phyloP scores from a whole-genome alignment of 2,888 invertebrate species.

The Byasa hedistus region DNA sequence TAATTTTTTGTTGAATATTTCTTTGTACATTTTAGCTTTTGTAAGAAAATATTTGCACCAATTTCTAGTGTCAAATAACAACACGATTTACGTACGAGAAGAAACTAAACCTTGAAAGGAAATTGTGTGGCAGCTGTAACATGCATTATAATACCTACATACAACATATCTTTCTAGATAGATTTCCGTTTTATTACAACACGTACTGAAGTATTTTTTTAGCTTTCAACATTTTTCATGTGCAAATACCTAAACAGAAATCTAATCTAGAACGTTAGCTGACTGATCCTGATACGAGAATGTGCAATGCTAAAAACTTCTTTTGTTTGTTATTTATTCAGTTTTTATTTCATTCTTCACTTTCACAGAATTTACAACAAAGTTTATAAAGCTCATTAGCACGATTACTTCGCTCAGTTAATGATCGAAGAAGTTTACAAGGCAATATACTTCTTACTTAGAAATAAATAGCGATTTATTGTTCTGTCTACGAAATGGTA shows the following conservation, averaged over 20 bases:
- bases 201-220: background rate
- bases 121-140: constrained; percentile 75
- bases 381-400: constrained; percentile 53
- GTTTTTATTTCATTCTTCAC: constrained; percentile 72
- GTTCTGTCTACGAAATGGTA: background rate
- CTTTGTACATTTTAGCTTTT: background rate
- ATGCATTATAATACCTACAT: constrained; percentile 66
- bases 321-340: constrained; percentile 68
- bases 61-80: constrained; percentile 53
- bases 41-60: constrained; percentile 58
- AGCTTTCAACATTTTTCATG: background rate
- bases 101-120: constrained; percentile 46
- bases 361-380: constrained; percentile 59
- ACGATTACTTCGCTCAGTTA: constrained; percentile 55
- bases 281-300: constrained; percentile 75
- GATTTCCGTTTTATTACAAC: constrained; percentile 62
- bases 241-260: constrained; percentile 55
- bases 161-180: constrained; percentile 48
- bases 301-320: constrained; percentile 78
- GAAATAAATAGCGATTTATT: background rate
- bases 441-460: constrained; percentile 50
- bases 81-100: constrained; percentile 42
- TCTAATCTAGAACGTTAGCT: constrained; percentile 67
- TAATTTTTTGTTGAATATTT: background rate
- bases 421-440: constrained; percentile 51